Evolutionary conservation across 2,113 vertebrate species (phyloP).

Genomic region (Tinamus guttatus): DNA sequence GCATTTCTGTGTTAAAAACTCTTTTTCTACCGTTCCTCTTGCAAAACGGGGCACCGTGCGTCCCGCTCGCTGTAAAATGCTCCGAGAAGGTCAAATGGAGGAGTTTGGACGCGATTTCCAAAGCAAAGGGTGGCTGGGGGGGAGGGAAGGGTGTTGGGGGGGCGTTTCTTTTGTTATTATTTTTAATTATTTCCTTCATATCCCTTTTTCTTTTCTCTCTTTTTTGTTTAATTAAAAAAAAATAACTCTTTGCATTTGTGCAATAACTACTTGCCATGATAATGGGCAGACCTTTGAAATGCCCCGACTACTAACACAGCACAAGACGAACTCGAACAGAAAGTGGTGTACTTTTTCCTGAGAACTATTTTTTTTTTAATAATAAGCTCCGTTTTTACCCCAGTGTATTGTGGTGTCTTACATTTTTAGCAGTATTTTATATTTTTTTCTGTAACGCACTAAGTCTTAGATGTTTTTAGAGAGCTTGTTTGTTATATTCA

Average conservation of each 20-base stretch:
- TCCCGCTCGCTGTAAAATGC: constrained; percentile 39
- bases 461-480: no score
- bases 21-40: constrained; percentile 48
- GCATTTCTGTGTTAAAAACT: constrained; percentile 60
- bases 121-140: constrained; percentile 67
- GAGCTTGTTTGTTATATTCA: no score
- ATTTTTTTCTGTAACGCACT: no score
- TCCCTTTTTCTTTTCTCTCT: constrained; percentile 23
- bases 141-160: neutral
- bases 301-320: constrained; percentile 86
- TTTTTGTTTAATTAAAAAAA: constrained; percentile 45
- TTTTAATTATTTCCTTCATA: neutral
- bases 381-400: constrained; percentile 78
- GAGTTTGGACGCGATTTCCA: constrained; percentile 44
- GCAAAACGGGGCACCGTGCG: neutral
- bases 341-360: constrained; percentile 78
- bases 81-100: constrained; percentile 51
- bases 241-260: constrained; percentile 83
- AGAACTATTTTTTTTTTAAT: constrained; percentile 72
- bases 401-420: constrained; percentile 77
- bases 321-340: constrained; percentile 78
- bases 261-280: constrained; percentile 86
- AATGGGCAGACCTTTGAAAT: constrained; percentile 78
- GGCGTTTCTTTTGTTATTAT: neutral
- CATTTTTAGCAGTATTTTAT: no score